These are phyloP conservation scores for Anabacerthia variegaticeps DNA, from an alignment of 2,797 vertebrate genomes.

Conservation along the genomic window DNA sequence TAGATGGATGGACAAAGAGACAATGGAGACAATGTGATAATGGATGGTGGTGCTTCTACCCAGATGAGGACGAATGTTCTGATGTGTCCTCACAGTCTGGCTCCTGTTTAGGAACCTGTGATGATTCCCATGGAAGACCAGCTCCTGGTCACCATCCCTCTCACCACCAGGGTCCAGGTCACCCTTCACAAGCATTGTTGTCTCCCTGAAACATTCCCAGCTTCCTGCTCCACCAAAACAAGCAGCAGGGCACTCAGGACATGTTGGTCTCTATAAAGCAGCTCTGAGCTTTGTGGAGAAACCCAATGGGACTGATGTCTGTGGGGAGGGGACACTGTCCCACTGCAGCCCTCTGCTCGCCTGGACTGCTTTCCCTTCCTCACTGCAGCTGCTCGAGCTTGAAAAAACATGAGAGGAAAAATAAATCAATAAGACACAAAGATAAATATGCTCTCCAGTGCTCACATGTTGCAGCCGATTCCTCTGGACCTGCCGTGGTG, in stretches of 20 bases:
- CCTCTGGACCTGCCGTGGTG: not conserved
- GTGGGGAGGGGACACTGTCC: not conserved
- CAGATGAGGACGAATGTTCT: not conserved
- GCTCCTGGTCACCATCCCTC: not conserved
- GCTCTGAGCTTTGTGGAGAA: not conserved
- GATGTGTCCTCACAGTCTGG: not conserved
- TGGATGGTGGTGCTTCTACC: not conserved
- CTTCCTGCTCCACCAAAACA: not conserved
- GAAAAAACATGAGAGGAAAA: not conserved
- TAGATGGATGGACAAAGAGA: constrained; percentile 45
- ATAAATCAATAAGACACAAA: constrained; percentile 44
- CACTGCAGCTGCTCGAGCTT: not conserved
- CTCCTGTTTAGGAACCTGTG: not conserved
- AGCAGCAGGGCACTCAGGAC: not conserved
- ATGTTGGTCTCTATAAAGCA: not conserved
- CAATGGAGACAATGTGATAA: not conserved
- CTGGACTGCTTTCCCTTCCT: not conserved
- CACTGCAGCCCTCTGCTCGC: accelerated
- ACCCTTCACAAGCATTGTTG: not conserved
- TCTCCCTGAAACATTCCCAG: not conserved
- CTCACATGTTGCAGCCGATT: not conserved
- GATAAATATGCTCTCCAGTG: constrained; percentile 25
- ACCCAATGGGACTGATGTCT: not conserved
- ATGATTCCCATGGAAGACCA: accelerated
- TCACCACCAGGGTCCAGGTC: not conserved